Evolutionary conservation across 1,140 invertebrate species (phyloP), one percentile per base, ranked within the genome.

Genomic region (Coptotermes formosanus): DNA sequence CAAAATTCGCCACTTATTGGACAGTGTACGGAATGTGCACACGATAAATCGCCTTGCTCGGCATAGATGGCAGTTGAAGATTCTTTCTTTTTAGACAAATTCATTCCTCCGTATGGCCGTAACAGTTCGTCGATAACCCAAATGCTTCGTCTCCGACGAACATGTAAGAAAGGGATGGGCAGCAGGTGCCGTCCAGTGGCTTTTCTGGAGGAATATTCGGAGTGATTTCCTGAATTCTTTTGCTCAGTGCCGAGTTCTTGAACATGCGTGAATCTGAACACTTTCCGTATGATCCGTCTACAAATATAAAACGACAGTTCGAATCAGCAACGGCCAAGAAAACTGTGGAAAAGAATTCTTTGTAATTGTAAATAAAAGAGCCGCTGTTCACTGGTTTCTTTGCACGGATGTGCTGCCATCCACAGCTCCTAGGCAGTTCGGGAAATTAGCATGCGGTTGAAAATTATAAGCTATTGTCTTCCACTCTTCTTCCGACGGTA

Each of bases 31-130:
- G 88, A 90, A 91, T n/a, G 89, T 87, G 87, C 90, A 90, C 86
- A 91, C 90, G 14, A 90, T 87, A 19, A 88, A 87, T 81, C 89
- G 86, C 86, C 90, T 87, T 52, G 90, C 89, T 83, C 90, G 87
- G 85, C 89, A 89, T 21, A 90, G 87, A 44, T 91, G 85, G 87
- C 91, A 91, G 86, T 91, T 91, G 86, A 89, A n/a, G n/a, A n/a
- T n/a, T n/a, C n/a, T n/a, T n/a, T n/a, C n/a, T n/a, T n/a, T n/a
- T n/a, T n/a, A 90, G 45, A 90, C 88, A 83, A 32, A 30, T 83
- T 83, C 21, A 14, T 38, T 9, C 82, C 82, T 83, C 19, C 38
- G 30, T 83, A 83, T 32, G 8, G 82, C 38, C 82, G 30, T 30
- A 83, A 14, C 11, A 83, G 30, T 83, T 11, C 19, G 3, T 45